A percentile compares a stretch with the other conserved stretches of the same genome.
Evolutionary conservation across 2,113 vertebrate genomes (phyloP).

Genomic region (Typhlomys cinereus): DNA sequence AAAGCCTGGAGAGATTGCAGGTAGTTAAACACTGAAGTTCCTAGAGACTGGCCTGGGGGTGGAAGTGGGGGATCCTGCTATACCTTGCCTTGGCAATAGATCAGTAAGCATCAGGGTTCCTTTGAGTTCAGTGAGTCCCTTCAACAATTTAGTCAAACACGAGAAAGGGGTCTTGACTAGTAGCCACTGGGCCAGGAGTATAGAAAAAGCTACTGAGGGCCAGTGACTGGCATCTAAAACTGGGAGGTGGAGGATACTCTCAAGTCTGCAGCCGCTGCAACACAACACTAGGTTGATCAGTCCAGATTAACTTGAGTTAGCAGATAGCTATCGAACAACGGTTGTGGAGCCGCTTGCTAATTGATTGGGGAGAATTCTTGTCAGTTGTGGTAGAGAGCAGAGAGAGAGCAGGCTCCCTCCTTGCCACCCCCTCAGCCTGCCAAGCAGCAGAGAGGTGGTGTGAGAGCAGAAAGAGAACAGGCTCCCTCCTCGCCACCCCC

Average conservation of each 20-base stretch:
- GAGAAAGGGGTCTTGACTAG: background rate
- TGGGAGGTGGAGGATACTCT: too few species aligned
- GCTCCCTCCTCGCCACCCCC: rapidly evolving
- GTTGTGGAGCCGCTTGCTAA: background rate
- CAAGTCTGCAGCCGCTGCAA: background rate
- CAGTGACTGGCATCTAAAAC: background rate
- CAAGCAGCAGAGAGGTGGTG: background rate
- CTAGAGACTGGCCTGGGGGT: too few species aligned
- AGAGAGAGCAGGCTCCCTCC: background rate
- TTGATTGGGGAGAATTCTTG: background rate
- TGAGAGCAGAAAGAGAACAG: background rate
- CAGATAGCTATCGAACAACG: too few species aligned
- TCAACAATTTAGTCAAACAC: background rate
- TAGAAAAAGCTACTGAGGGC: too few species aligned
- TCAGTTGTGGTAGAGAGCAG: background rate
- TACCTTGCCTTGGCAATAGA: too few species aligned
- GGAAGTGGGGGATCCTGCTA: too few species aligned
- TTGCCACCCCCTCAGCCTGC: too few species aligned
- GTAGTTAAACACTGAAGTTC: too few species aligned
- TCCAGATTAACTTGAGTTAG: background rate
- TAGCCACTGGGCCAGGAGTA: background rate
- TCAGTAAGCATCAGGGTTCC: background rate
- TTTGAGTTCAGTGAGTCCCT: background rate
- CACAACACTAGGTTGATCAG: background rate
- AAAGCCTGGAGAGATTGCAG: background rate